Conservation (phyloP, 2,888 invertebrate species). For the Argyresthia albistria region DNA sequence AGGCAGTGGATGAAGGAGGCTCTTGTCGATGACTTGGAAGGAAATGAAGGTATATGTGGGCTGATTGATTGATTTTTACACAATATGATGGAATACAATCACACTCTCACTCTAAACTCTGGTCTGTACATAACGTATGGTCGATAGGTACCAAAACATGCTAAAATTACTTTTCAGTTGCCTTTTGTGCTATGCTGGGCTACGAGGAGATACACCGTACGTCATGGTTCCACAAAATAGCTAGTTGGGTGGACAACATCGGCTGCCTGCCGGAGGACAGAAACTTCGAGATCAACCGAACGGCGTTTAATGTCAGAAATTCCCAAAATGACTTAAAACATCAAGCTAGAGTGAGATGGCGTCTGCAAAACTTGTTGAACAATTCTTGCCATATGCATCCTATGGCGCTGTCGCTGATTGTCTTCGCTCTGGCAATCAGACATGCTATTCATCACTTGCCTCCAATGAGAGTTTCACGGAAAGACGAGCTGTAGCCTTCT, state of each 20-base stretch:
- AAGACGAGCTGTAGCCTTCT: too few relatives aligned
- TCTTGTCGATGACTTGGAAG: too few relatives aligned
- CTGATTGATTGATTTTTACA: too few relatives aligned
- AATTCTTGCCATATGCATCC: neutral
- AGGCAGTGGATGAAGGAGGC: too few relatives aligned
- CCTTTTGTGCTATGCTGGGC: slow-evolving; percentile 6
- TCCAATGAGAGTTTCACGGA: too few relatives aligned
- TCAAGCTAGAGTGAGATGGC: neutral
- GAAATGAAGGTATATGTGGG: too few relatives aligned
- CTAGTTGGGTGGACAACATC: neutral
- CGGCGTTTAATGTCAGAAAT: too few relatives aligned
- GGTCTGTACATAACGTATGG: too few relatives aligned
- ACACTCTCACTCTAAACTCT: too few relatives aligned
- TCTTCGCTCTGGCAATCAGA: neutral
- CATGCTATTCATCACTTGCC: neutral
- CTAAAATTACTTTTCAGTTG: neutral
- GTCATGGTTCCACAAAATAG: neutral
- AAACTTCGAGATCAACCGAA: neutral
- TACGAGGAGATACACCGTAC: neutral
- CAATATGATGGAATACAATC: too few relatives aligned
- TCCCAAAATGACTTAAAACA: neutral
- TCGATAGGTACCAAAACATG: too few relatives aligned
- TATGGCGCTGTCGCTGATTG: neutral
- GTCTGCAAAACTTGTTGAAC: neutral
- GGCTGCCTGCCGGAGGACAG: neutral